These are phyloP conservation scores for Fragum whitleyi DNA, from an alignment of 2,888 invertebrate species.

Conservation along the genomic window DNA sequence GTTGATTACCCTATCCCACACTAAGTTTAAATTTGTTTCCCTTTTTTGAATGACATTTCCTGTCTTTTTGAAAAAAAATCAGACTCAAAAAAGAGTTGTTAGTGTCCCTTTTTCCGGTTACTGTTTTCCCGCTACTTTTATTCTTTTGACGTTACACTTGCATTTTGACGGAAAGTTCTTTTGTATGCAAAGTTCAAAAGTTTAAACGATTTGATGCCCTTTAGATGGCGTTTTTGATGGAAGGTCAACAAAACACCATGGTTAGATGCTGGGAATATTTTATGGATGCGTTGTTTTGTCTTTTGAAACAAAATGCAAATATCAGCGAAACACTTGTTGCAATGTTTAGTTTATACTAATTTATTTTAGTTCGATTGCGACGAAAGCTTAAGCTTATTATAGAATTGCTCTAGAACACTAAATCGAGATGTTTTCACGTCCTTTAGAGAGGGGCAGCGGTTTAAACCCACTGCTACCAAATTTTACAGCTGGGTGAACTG, in stretches of 20 bases:
- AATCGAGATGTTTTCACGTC: no score
- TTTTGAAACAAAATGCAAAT: background rate
- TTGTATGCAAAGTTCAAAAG: conserved; percentile 63
- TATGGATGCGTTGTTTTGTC: background rate
- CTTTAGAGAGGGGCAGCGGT: no score
- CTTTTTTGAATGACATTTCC: no score
- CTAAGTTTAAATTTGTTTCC: no score
- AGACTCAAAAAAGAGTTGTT: background rate
- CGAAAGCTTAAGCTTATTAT: no score
- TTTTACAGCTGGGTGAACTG: no score
- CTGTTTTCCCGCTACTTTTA: conserved; percentile 48
- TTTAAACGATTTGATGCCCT: conserved; percentile 60
- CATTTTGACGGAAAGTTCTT: conserved; percentile 50
- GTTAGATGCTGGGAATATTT: background rate
- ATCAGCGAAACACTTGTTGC: background rate
- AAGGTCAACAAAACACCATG: background rate
- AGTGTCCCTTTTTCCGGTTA: conserved; percentile 19
- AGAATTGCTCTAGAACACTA: no score
- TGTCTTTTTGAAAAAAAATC: no score
- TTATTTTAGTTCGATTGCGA: no score
- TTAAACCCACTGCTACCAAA: no score
- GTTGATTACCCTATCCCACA: no score
- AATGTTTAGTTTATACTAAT: no score
- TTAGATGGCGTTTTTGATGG: conserved; percentile 8
- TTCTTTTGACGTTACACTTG: conserved; percentile 41